Evolutionary conservation across 2,113 vertebrate genomes (phyloP).

Genomic region (Dunckerocampus dactyliophorus): DNA sequence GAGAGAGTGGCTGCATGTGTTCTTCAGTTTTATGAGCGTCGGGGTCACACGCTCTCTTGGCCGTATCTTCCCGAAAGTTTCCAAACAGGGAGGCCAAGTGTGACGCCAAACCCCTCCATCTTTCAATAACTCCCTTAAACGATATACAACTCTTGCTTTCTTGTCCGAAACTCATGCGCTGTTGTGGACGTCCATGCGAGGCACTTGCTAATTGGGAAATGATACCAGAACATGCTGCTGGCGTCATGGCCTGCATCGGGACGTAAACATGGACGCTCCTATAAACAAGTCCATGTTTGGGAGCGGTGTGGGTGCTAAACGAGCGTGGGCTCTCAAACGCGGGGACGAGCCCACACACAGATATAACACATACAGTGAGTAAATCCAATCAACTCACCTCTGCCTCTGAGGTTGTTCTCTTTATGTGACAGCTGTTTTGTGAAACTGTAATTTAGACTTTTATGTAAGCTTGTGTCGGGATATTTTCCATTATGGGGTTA

Average conservation of each 20-base stretch:
- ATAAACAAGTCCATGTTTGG: conserved; percentile 65
- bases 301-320: conserved; percentile 29
- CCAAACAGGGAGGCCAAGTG: conserved; percentile 69
- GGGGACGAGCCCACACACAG: conserved; percentile 52
- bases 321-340: conserved; percentile 13
- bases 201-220: conserved; percentile 59
- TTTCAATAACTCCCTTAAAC: conserved; percentile 61
- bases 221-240: conserved; percentile 31
- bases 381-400: conserved; percentile 9
- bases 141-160: conserved; percentile 54
- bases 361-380: conserved; percentile 26
- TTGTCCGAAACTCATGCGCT: conserved; percentile 53
- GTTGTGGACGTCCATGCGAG: conserved; percentile 37
- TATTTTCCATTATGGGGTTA: no score
- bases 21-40: conserved; percentile 68
- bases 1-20: conserved; percentile 43
- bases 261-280: conserved; percentile 60
- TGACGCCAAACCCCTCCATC: conserved; percentile 47
- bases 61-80: conserved; percentile 71
- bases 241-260: conserved; percentile 46
- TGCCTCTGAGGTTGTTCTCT: background rate
- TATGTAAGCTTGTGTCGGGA: background rate
- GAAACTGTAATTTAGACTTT: background rate
- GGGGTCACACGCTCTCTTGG: conserved; percentile 74
- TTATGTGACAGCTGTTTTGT: background rate